Percentiles rank a stretch among this genome's conserved stretches.
These are phyloP conservation scores for Chelonia mydas DNA, from an alignment of 2,797 vertebrate genomes.

Conservation along the genomic window DNA sequence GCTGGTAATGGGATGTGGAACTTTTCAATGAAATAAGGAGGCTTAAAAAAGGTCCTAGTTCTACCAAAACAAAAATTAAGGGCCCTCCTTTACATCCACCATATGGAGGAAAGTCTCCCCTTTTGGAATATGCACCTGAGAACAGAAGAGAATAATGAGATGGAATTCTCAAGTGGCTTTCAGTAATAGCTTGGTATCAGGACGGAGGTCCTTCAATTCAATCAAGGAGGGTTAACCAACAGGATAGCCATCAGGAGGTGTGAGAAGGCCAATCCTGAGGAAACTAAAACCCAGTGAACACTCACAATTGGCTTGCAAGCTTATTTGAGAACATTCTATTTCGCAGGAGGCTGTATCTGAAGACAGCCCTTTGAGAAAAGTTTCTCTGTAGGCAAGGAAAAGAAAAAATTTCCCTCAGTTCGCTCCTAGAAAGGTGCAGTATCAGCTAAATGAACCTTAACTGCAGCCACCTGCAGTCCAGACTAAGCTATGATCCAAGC, in stretches of 20 bases:
- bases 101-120: not conserved
- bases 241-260: not conserved
- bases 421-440: not conserved
- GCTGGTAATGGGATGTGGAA: not conserved
- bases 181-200: not conserved
- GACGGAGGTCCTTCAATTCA: not conserved
- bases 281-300: not conserved
- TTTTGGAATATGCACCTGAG: not conserved
- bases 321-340: not conserved
- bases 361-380: not conserved
- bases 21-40: not conserved
- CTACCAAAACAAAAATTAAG: not conserved
- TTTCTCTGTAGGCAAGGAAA: constrained; percentile 16
- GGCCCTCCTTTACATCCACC: not conserved
- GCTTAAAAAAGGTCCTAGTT: not conserved
- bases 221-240: not conserved
- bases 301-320: not conserved
- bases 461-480: not conserved
- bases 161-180: not conserved
- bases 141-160: not conserved
- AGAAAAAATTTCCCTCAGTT: constrained; percentile 13
- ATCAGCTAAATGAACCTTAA: constrained; percentile 20
- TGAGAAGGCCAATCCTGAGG: not conserved
- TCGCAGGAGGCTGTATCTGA: not conserved
- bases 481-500: not conserved